Percentiles rank a stretch among this genome's conserved stretches.
These are phyloP conservation scores for Anas acuta DNA, from an alignment of 2,797 vertebrate species.

Conservation along the genomic window DNA sequence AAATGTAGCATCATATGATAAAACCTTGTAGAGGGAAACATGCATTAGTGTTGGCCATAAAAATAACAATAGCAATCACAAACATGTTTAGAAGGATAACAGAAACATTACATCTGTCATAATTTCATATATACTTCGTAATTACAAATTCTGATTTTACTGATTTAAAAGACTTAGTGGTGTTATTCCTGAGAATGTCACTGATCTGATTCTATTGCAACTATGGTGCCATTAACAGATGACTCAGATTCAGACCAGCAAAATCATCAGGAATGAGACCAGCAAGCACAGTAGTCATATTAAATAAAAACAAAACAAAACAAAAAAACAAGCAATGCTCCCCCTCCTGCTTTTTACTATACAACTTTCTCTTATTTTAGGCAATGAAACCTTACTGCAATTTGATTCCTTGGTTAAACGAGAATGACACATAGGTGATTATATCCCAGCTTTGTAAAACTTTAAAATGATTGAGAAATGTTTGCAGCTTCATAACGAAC, in stretches of 20 bases:
- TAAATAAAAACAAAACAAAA: not conserved
- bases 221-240: not conserved
- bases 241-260: not conserved
- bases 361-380: not conserved
- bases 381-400: not conserved
- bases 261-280: not conserved
- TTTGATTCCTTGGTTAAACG: not conserved
- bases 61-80: not conserved
- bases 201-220: not conserved
- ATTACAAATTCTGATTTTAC: not conserved
- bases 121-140: not conserved
- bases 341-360: not conserved
- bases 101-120: not conserved
- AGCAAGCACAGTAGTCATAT: not conserved
- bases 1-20: not conserved
- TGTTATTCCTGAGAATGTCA: not conserved
- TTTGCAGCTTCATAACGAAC: not conserved
- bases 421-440: not conserved
- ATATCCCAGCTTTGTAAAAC: not conserved
- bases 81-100: not conserved
- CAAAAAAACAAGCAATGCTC: too few species aligned
- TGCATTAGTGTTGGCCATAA: not conserved
- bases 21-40: not conserved
- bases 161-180: not conserved
- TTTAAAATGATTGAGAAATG: not conserved